These are phyloP conservation scores for Callospermophilus lateralis DNA, from an alignment of 2,113 vertebrate genomes.

Conservation along the genomic window DNA sequence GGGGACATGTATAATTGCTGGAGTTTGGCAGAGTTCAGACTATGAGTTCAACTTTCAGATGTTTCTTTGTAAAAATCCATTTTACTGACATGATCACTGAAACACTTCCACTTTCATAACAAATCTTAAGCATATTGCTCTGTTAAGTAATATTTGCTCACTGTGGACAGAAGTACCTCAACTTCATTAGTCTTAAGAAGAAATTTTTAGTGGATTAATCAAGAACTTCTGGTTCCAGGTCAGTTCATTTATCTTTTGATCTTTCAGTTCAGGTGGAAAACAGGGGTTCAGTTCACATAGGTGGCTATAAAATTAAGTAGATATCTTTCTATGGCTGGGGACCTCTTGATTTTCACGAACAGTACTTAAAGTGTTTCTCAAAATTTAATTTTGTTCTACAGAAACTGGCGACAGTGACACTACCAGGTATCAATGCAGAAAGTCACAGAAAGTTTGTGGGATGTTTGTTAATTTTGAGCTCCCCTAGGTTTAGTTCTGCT, in stretches of 20 bases:
- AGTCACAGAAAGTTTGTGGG: background rate
- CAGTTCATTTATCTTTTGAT: background rate
- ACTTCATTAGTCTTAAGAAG: background rate
- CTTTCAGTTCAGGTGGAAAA: background rate
- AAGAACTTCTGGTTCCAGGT: background rate
- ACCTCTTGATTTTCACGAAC: background rate
- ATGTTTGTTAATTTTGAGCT: background rate
- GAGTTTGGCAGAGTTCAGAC: background rate
- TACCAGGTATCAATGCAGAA: background rate
- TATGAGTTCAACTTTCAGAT: background rate
- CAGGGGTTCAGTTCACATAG: background rate
- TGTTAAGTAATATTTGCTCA: background rate
- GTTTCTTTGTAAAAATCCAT: background rate
- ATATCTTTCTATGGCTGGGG: background rate
- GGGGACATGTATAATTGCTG: background rate
- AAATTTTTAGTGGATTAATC: background rate
- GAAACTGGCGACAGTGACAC: background rate
- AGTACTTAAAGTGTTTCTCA: background rate
- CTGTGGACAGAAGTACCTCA: background rate
- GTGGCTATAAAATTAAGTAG: background rate
- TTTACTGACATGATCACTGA: background rate
- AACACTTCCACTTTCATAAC: background rate
- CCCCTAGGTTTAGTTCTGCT: fast-evolving
- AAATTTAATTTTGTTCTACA: background rate
- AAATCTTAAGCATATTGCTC: background rate